Percentiles rank a stretch among this genome's conserved stretches.
phyloP scores from a whole-genome alignment of 2,797 vertebrate species.

The Argya squamiceps region DNA sequence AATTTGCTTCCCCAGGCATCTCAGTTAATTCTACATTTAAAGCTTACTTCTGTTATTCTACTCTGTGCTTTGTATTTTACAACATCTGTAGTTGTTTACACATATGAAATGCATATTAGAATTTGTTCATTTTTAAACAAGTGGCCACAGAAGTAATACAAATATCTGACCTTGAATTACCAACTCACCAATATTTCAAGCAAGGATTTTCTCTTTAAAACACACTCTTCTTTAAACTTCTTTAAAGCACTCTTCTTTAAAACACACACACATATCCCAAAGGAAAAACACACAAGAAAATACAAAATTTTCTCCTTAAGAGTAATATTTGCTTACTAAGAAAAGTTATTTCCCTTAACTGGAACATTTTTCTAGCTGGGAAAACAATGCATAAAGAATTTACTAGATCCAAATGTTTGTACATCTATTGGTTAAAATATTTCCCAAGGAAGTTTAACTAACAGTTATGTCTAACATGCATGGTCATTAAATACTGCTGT shows the following conservation, averaged over 20 bases:
- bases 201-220: constrained; percentile 25
- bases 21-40: background rate
- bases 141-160: background rate
- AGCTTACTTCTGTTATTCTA: background rate
- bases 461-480: background rate
- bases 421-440: background rate
- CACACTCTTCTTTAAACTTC: too few species aligned
- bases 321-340: background rate
- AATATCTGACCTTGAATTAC: background rate
- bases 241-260: constrained; percentile 38
- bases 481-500: background rate
- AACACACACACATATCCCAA: background rate
- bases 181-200: background rate
- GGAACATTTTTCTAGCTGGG: constrained; percentile 49
- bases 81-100: background rate
- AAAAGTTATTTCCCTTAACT: constrained; percentile 49
- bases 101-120: background rate
- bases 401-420: constrained; percentile 1
- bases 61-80: background rate
- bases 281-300: background rate
- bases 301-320: constrained; percentile 5
- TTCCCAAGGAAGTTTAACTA: background rate
- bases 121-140: background rate
- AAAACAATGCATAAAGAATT: background rate
- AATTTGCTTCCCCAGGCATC: background rate